Base-by-base conservation (phyloP, 2,797 vertebrate genomes). In the Aratinga solstitialis region DNA sequence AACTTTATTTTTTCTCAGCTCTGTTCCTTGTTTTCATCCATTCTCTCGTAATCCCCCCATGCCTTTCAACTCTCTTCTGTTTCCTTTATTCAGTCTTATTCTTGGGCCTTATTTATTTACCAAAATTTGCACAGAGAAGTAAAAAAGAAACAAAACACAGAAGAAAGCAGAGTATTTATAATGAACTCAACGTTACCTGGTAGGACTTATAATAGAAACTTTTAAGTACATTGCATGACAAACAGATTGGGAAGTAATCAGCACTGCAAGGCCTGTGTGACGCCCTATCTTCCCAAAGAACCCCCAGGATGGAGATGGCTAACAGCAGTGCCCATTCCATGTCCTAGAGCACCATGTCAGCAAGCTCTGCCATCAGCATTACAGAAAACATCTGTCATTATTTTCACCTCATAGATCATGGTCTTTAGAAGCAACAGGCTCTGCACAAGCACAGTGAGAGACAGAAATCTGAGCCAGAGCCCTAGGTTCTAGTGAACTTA, bases 271-370 rank as follows among this genome's bases (percentile, higher is more conserved):
- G 43, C 42, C 43, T 40, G 17, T 40, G 65, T 63, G 58, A 72
- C 51, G 40, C 11, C n/a, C 18, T 34, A 17, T 45, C 42, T 36
- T 65, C 53, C 73, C 0, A 0, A 69, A 65, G 59, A 48, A 32
- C 5, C 3, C 11, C 4, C 0, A 0, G 59, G 56, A 80, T 3
- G 51, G 50, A 38, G 23, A 22, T 1, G n/a, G 56, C 61, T 50
- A 54, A 87, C 6, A 63, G 84, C 51, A 54, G 9, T 42, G 69
- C 18, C 19, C 48, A 29, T 48, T 82, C 59, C 6, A 68, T 45
- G 17, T 36, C 43, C 67, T 36, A 38, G 27, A 88, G 54, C 22
- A 42, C 45, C 58, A 24, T 10, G 24, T 38, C 26, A 63, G 61
- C 69, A 56, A 93, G 42, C n/a, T 21, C 10, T 8, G 34, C 40